Base-by-base conservation (phyloP, 2,888 invertebrate species). In the Apomyelois bistriatella region DNA sequence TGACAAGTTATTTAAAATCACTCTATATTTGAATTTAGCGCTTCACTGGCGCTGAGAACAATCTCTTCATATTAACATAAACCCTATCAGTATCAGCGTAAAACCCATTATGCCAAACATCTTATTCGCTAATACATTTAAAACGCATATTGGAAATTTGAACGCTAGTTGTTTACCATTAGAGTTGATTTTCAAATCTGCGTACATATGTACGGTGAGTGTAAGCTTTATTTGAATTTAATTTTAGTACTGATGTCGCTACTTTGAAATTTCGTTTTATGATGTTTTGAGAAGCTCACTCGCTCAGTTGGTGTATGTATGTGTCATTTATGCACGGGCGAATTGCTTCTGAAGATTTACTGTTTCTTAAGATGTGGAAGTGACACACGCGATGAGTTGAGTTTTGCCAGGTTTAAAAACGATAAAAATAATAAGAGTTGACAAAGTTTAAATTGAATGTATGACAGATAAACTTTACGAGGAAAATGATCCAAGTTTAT, bases 21-120 rank as follows among this genome's bases (percentile, higher is more conserved):
- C 71, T 70, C 72, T 75, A 67, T 78, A 77, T 82, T 81, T 77
- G 73, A 81, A 81, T 81, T 76, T 77, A 69, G 65, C 74, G 73
- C 73, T 68, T 66, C 67, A 62, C 53, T 67, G 63, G 62, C 65
- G 65, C 61, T 30, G 30, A 7, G 30, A 15, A 46, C 65, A 66
- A 68, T 66, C 57, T 65, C 58, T 59, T 48, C 35, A 15, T 1
- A 46, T 46, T 46, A 32, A 46, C 46, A 55, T 63, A 53, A 60
- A 50, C 58, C 50, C 57, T 46, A 32, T 46, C 46, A 32, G 13
- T 32, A n/a, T 22, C 1, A n/a, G 3, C 15, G 2, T 38, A 15
- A 42, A 16, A 28, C 12, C n/a, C 22, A 28, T 42, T n/a, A n/a
- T 42, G n/a, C 12, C 36, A 37, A 8, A 38, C 38, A 15, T 15